phyloP scores from a whole-genome alignment of 2,797 vertebrate genomes.

The Neosalanx taihuensis region DNA sequence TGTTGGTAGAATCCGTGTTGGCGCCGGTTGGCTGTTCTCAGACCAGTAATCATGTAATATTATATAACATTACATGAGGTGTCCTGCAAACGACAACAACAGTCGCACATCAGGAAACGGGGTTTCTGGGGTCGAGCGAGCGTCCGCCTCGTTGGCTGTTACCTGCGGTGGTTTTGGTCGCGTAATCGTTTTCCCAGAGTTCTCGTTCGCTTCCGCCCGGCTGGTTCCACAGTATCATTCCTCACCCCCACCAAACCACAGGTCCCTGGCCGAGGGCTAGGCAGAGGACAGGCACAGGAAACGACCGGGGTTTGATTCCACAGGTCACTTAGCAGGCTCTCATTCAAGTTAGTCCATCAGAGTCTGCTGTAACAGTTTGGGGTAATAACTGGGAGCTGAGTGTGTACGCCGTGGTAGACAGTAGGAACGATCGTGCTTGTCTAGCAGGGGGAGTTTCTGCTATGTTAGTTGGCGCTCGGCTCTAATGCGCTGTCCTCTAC shows the following conservation, averaged over 20 bases:
- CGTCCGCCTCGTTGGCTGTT: constrained; percentile 33
- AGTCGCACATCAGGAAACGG: constrained; percentile 52
- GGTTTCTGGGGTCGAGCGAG: constrained; percentile 51
- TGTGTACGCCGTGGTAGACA: not conserved
- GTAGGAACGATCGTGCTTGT: not conserved
- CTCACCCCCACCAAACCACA: constrained; percentile 56
- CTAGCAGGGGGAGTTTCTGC: not conserved
- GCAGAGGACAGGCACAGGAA: constrained; percentile 49
- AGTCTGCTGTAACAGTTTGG: constrained; percentile 34
- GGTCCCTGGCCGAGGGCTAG: constrained; percentile 39
- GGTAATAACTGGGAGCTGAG: not conserved
- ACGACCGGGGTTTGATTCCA: constrained; percentile 54
- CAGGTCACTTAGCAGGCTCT: constrained; percentile 27
- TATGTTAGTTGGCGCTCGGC: not conserved
- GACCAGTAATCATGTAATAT: no score
- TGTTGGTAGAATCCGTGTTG: no score
- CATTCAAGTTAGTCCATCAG: constrained; percentile 24
- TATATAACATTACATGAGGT: constrained; percentile 17
- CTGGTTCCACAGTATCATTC: constrained; percentile 52
- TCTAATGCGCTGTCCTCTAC: not conserved
- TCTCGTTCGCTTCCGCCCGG: constrained; percentile 47
- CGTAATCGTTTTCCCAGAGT: constrained; percentile 65
- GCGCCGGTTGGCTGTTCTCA: no score
- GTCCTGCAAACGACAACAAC: constrained; percentile 56
- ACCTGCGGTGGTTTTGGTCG: constrained; percentile 55